Evolutionary conservation across 2,797 vertebrate species (phyloP), one percentile per base, ranked within the genome.

Genomic region (Amblyopsis hoosieri): DNA sequence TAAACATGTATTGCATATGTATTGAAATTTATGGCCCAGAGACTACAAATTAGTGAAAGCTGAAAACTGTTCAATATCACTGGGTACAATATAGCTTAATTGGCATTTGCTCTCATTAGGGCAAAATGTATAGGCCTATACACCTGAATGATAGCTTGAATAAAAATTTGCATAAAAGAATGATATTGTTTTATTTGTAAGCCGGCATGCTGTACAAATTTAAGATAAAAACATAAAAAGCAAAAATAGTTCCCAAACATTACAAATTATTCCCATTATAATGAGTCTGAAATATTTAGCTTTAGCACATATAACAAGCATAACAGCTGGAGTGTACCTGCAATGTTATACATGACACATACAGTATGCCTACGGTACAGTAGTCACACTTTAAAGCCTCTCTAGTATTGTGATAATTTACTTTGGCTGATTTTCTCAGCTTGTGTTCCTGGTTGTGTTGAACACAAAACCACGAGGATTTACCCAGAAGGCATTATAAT

Each of bases 181-280:
- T 85, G 67, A 77, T 82, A 75, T 77, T 9, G 64, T 75, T 89
- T 91, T 89, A 89, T 91, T 90, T 66, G 60, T 79, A 72, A 57
- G 66, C 78, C 85, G 65, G 75, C 90, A 93, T 93, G 92, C 91
- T 89, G 85, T 93, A 93, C 81, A 92, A 93, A 94, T 92, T 84
- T 54, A 88, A 81, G 80, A 87, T 80, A 90, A 86, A 91, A 89
- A 85, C 84, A 83, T 84, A 81, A 81, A 90, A 85, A 83, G 75
- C 64, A 79, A 78, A 74, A 82, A 83, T 75, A 87, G 75, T 69
- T 72, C 81, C 71, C 62, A 66, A 77, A 72, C 83, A 53, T 76
- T 84, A 84, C 67, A 91, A 91, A 90, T 78, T 71, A 37, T 54
- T 76, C 45, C 46, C 19, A 63, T 61, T 57, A 67, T 67, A 85